phyloP scores from a whole-genome alignment of 1,140 invertebrate species.

The Mamestra configurata region DNA sequence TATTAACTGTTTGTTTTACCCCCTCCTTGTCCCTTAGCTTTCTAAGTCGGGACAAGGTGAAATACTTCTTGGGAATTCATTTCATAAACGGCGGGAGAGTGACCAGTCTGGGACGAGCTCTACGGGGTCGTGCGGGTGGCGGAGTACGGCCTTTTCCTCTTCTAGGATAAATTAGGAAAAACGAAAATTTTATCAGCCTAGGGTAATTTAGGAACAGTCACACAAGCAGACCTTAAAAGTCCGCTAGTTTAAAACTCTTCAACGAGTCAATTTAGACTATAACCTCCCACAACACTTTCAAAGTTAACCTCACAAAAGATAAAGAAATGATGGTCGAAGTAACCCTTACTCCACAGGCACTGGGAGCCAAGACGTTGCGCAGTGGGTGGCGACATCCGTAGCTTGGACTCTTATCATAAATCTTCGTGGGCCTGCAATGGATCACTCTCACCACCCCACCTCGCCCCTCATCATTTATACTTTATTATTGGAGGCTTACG shows the following conservation, averaged over 20 bases:
- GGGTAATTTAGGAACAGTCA: no score
- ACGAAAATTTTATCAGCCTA: no score
- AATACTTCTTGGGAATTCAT: no score
- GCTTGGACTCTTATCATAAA: slow-evolving; percentile 73
- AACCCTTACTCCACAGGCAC: slow-evolving; percentile 11
- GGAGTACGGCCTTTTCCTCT: background rate
- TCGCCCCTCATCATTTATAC: slow-evolving; percentile 64
- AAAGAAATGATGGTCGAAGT: slow-evolving; percentile 14
- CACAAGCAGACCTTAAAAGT: no score
- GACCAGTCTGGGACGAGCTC: no score
- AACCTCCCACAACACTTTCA: background rate
- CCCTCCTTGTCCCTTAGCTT: no score
- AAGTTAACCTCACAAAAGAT: background rate
- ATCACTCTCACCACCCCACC: slow-evolving; percentile 59
- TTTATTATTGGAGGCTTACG: slow-evolving; percentile 69
- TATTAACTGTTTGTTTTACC: no score
- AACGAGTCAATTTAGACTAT: background rate
- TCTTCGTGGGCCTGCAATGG: slow-evolving; percentile 61
- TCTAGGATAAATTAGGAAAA: no score
- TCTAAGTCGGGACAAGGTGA: no score
- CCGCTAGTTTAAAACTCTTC: no score
- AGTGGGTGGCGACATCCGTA: slow-evolving; percentile 67
- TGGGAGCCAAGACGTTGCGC: slow-evolving; percentile 49
- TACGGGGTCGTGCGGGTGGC: no score
- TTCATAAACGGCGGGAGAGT: no score